Conservation (phyloP, 2,113 vertebrate genomes). For the Hypomesus transpacificus region DNA sequence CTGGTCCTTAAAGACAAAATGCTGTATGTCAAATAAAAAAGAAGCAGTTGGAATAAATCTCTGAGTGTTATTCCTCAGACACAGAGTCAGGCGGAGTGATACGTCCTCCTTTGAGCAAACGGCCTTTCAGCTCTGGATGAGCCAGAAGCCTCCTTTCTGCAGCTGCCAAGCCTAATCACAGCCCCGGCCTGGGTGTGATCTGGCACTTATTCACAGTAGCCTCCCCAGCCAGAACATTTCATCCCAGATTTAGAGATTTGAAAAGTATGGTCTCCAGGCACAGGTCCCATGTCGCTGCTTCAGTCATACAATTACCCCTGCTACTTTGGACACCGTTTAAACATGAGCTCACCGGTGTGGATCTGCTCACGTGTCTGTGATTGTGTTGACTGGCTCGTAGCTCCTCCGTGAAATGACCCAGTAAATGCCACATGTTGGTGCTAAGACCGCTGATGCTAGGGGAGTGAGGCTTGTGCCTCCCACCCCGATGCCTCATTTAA, state of each 20-base stretch:
- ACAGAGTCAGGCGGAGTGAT: conserved; percentile 39
- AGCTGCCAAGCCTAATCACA: conserved; percentile 50
- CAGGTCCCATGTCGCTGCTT: conserved; percentile 23
- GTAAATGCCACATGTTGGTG: conserved; percentile 37
- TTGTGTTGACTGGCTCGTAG: conserved; percentile 25
- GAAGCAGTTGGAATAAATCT: conserved; percentile 49
- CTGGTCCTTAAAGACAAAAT: not conserved
- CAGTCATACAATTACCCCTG: conserved; percentile 32
- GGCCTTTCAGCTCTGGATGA: conserved; percentile 32
- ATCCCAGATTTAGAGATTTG: conserved; percentile 42
- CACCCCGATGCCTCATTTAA: conserved; percentile 23
- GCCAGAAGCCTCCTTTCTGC: conserved; percentile 47
- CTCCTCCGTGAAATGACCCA: conserved; percentile 37
- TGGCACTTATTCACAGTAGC: conserved; percentile 46
- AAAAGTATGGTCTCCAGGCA: conserved; percentile 36
- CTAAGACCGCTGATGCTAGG: conserved; percentile 22
- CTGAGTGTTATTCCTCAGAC: conserved; percentile 33
- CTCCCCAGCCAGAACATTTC: conserved; percentile 49
- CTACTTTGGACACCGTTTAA: conserved; percentile 38
- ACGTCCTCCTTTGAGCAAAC: conserved; percentile 35
- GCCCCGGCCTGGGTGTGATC: conserved; percentile 53
- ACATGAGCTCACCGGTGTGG: conserved; percentile 40
- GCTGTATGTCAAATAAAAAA: conserved; percentile 31
- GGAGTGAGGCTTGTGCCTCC: conserved; percentile 22
- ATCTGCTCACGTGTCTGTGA: conserved; percentile 28